Evolutionary conservation across 2,113 vertebrate species (phyloP), one percentile per base, ranked within the genome.

Genomic region (Benitochromis conjunctus): DNA sequence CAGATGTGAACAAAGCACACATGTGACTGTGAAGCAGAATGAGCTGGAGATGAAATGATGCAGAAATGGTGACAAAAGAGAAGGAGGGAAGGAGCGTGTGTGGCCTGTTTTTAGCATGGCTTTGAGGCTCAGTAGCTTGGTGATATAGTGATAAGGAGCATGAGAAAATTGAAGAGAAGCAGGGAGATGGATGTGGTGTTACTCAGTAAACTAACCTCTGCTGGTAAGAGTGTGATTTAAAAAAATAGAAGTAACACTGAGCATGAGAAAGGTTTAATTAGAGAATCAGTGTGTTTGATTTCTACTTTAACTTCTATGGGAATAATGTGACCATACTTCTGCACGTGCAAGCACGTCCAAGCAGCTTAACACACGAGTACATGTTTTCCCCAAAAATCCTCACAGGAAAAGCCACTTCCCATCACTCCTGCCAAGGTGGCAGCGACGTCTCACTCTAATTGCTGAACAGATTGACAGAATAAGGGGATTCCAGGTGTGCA

Each of bases 401-500:
- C 80, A 76, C 62, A 64, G 26, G 34, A 31, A 48, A 21, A 18
- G 18, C 2, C 8, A 3, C 58, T 85, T 66, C 38, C 11, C 3
- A 13, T 78, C 58, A 46, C 58, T 36, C 57, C 74, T 77, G 48
- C 57, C 79, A 48, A 66, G 36, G 43, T 74, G 69, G 36, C 11
- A 9, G 58, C n/a, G 66, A 89, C 18, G 34, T 36, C 14, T 92
- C 2, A 19, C 69, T 88, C 43, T 90, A 94, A 93, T 92, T 91
- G 74, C 79, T 82, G 60, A 26, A 55, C 85, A 79, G 84, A 90
- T 55, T 90, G 83, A 93, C 87, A 90, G 90, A 85, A 86, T 87
- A 81, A 79, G 82, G 86, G 46, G 79, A 84, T 48, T 71, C 60
- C 71, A 83, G 85, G 60, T 81, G 55, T 43, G 34, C 56, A 48